Conservation (phyloP, 1,140 invertebrate species). For the Bombus pascuorum region DNA sequence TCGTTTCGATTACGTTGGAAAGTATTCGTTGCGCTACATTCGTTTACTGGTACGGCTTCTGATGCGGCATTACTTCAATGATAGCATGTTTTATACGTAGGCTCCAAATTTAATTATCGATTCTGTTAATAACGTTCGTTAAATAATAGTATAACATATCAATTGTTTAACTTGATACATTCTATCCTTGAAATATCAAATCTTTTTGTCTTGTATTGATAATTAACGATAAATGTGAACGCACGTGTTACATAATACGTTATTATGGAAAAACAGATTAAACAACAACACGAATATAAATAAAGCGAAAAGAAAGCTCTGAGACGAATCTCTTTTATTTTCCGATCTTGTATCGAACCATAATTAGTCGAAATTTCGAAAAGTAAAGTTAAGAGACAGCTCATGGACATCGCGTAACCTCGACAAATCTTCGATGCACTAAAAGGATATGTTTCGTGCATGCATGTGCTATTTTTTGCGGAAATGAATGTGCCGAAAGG, state of each 20-base stretch:
- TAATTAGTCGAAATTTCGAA: background rate
- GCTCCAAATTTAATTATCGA: background rate
- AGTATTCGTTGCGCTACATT: background rate
- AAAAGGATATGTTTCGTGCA: background rate
- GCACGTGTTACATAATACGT: slow-evolving; percentile 13
- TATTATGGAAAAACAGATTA: background rate
- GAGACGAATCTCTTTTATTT: background rate
- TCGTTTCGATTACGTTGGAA: background rate
- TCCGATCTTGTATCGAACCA: too few relatives aligned
- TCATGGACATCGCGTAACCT: slow-evolving; percentile 5
- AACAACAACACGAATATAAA: background rate
- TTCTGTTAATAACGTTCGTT: background rate
- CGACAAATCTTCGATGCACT: slow-evolving; percentile 2
- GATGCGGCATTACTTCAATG: background rate
- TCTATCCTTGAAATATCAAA: background rate
- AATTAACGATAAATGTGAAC: slow-evolving; percentile 3
- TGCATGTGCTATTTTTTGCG: slow-evolving; percentile 7
- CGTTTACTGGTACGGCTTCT: background rate
- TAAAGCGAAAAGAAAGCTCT: background rate
- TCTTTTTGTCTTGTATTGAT: background rate
- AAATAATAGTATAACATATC: background rate
- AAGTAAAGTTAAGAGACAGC: background rate
- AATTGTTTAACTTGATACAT: background rate
- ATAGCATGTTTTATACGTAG: background rate
- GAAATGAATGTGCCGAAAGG: background rate